Evolutionary conservation across 2,113 vertebrate genomes (phyloP).

Genomic region (Ginglymostoma cirratum): DNA sequence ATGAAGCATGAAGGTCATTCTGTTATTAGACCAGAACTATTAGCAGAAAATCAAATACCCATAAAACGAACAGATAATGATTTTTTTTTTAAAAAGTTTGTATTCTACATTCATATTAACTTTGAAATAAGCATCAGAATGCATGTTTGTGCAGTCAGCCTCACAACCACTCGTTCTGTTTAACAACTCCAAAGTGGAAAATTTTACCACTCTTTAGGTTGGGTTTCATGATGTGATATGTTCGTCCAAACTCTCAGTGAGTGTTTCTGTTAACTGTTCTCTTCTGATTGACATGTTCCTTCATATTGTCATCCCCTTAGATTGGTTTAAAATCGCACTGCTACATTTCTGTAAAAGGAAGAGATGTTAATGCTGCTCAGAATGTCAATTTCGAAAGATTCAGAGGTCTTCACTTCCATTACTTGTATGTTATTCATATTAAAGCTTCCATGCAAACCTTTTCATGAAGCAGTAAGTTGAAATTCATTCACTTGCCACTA

Average conservation of each 20-base stretch:
- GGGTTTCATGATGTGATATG: background rate
- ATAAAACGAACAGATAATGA: background rate
- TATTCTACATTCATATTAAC: background rate
- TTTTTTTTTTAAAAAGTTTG: background rate
- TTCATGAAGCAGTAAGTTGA: background rate
- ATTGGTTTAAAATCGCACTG: background rate
- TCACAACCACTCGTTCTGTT: background rate
- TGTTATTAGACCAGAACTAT: background rate
- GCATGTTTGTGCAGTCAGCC: background rate
- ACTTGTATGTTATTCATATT: background rate
- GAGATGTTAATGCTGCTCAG: background rate
- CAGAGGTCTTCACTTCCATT: background rate
- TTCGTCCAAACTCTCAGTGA: background rate
- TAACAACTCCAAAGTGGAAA: background rate
- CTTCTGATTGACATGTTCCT: background rate
- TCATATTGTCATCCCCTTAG: background rate
- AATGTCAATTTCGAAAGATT: background rate
- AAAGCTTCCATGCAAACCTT: background rate
- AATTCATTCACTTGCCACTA: slow-evolving; percentile 21
- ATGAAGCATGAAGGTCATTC: background rate
- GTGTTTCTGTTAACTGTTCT: background rate
- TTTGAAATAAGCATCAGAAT: background rate
- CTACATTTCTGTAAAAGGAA: background rate
- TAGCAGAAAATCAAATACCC: background rate
- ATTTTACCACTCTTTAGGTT: background rate